Base-by-base conservation (phyloP, 2,888 invertebrate species). In the Ormyrus labotus region DNA sequence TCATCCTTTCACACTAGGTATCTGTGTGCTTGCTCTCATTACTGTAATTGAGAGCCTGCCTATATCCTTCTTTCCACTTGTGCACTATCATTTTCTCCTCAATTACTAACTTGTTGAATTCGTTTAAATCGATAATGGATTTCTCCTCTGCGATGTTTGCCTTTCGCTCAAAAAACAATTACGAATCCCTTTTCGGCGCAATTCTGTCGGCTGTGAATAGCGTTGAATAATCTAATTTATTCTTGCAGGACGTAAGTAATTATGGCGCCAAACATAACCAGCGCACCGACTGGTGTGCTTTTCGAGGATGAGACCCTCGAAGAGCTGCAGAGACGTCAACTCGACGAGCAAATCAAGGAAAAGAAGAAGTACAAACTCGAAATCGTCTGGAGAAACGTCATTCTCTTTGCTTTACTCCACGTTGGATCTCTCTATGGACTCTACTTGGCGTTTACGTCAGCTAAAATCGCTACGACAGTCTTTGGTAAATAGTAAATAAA, bases 321-420 rank as follows among this genome's bases (percentile, higher is more conserved):
- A 3, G 84, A 83, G 47, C 73, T 82, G 7, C 69, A 67, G 19
- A 71, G 53, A 47, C 75, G 73, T 0, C 6, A 67, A n/a, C n/a
- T 65, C 58, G 19, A 71, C 48, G 81, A 81, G 34, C 77, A 83
- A 69, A 7, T 6, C 6, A 19, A 82, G 63, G 69, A 83, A 55
- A 80, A 81, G 10, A 53, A 60, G 4, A 65, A 81, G 51, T 84
- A 85, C 53, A 84, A 76, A 83, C 10, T 84, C 6, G 48, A 88
- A 65, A 91, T 95, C 67, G 97, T 97, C 7, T 97, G 97, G 97
- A 93, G 95, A 84, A 97, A 97, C 88, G 95, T 97, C 69, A 90
- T 95, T n/a, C 92, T 95, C 0, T 96, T 97, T 88, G 91, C 92
- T 8, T 95, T 95, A 87, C 93, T 97, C 81, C 97, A 97, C 89